A percentile compares a stretch with the other conserved stretches of the same genome.
phyloP scores from a whole-genome alignment of 2,797 vertebrate species.

The Taenioides sp. region DNA sequence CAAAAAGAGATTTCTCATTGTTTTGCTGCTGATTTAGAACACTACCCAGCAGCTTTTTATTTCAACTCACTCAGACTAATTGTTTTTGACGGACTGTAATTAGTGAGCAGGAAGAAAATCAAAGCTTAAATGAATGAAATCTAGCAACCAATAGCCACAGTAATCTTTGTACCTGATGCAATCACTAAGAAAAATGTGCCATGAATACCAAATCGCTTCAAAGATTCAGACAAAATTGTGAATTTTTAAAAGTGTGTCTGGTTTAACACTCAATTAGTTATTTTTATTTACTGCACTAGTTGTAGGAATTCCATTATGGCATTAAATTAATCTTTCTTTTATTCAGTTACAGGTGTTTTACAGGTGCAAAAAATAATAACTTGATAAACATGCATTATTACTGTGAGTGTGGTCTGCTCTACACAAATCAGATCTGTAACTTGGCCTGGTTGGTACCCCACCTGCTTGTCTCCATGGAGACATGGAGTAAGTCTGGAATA shows the following conservation, averaged over 20 bases:
- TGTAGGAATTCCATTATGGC: no score
- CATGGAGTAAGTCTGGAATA: no score
- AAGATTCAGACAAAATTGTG: conserved; percentile 2
- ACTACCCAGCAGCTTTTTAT: conserved; percentile 34
- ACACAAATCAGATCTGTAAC: no score
- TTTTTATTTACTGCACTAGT: no score
- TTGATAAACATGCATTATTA: no score
- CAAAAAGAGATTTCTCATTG: conserved; percentile 22
- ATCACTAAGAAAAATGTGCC: conserved; percentile 23
- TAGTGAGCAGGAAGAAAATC: conserved; percentile 43
- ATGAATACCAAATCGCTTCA: conserved; percentile 9
- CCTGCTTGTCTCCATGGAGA: no score
- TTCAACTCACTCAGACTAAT: conserved; percentile 38
- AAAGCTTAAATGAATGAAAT: conserved; percentile 46
- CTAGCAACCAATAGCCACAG: conserved; percentile 23
- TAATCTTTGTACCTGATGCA: conserved; percentile 41
- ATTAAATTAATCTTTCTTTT: no score
- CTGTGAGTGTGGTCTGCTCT: no score
- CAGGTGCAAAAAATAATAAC: no score
- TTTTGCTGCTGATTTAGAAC: conserved; percentile 33
- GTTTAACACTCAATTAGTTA: no score
- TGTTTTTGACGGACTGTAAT: conserved; percentile 51
- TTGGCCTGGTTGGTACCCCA: no score
- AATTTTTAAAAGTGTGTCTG: neutral
- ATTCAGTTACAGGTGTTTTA: no score